Evolutionary conservation across 2,797 vertebrate genomes (phyloP), one percentile per base, ranked within the genome.

Genomic region (Taenioides sp.): DNA sequence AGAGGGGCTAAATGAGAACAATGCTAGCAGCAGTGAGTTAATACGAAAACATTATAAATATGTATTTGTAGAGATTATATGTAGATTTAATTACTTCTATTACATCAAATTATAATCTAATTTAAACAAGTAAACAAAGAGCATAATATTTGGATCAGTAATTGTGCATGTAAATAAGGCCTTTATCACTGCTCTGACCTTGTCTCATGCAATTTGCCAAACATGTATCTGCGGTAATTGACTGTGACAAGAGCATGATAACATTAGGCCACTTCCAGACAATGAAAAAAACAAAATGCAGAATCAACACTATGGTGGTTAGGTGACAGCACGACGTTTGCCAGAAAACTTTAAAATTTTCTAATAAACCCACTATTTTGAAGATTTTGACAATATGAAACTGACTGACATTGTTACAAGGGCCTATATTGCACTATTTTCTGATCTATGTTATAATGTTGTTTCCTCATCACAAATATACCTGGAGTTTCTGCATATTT

Each of bases 161-260:
- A 73, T 70, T 10, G 69, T 11, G n/a, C 57, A 72, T 22, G 52
- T 68, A 34, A 54, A 67, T 71, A 81, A 84, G 83, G 83, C 84
- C 77, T 84, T 81, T 76, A 76, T 76, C 57, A 57, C 93, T 94
- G 95, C 91, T 93, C 93, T 95, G 90, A 14, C 94, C 92, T 82
- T 1, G 71, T 74, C 81, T 64, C 22, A 2, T 68, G 49, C 54
- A 34, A 59, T 85, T 65, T 66, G 70, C 57, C n/a, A 37, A 0
- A 55, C 62, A 78, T 71, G 67, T 0, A 2, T 47, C 71, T 14
- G n/a, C 9, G 7, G 83, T 90, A 87, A 90, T 84, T 86, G 87
- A 75, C 73, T 28, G 47, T 28, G 83, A 86, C 73, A 65, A 71
- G 69, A 80, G 77, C 71, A 66, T 71, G 78, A 80, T 77, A 68